These are phyloP conservation scores for Drosophila orosa DNA, from an alignment of 1,140 invertebrate species.

Conservation along the genomic window DNA sequence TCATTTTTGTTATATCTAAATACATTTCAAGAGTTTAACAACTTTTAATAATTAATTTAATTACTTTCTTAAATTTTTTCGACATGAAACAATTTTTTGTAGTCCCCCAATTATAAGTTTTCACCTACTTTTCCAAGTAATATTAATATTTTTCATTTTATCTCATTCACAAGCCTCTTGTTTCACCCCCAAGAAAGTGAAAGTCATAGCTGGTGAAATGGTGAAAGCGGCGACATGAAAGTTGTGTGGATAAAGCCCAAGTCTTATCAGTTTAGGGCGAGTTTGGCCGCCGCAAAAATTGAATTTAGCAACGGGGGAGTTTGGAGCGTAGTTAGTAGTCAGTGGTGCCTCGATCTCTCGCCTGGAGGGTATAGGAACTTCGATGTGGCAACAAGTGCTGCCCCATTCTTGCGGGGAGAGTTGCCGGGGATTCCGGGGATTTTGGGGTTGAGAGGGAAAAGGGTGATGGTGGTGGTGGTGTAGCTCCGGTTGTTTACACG, in stretches of 20 bases:
- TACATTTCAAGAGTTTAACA: background rate
- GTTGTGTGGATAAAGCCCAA: slow-evolving; percentile 28
- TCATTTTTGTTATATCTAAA: too few species aligned
- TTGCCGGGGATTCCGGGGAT: slow-evolving; percentile 9
- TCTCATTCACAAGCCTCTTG: background rate
- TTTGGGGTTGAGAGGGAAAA: slow-evolving; percentile 18
- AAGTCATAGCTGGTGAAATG: slow-evolving; percentile 23
- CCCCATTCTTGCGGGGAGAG: slow-evolving; percentile 54
- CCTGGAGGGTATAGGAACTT: slow-evolving; percentile 58
- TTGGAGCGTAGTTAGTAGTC: slow-evolving; percentile 10
- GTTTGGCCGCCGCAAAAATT: slow-evolving; percentile 45
- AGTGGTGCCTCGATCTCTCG: slow-evolving; percentile 22
- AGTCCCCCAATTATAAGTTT: background rate
- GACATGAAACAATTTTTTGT: too few species aligned
- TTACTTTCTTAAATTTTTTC: too few species aligned
- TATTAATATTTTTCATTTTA: background rate
- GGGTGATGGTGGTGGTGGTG: slow-evolving; percentile 16
- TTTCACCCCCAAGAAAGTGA: slow-evolving; percentile 9
- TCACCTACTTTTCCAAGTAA: too few species aligned
- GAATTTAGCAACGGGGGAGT: slow-evolving; percentile 26
- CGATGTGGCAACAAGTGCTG: slow-evolving; percentile 60
- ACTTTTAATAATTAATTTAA: too few species aligned
- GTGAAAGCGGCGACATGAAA: slow-evolving; percentile 28
- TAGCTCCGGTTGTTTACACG: slow-evolving; percentile 78
- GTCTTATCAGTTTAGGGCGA: slow-evolving; percentile 44